A percentile compares a stretch with the other conserved stretches of the same genome.
Evolutionary conservation across 2,113 vertebrate species (phyloP).

Genomic region (Echinops telfairi): DNA sequence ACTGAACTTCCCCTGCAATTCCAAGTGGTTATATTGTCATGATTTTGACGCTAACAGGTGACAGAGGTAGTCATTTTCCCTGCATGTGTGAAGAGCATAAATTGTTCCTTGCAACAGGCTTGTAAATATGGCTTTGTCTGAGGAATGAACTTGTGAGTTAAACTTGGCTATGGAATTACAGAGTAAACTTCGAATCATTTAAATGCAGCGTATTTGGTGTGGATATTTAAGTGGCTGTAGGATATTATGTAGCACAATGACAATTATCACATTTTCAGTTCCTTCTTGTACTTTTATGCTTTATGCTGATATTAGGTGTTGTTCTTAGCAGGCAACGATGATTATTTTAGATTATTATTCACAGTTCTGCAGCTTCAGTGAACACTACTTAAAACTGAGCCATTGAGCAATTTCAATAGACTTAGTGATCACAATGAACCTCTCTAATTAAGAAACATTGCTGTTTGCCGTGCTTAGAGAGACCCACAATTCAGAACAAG

Average conservation of each 20-base stretch:
- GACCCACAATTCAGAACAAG: background rate
- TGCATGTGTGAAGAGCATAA: constrained; percentile 28
- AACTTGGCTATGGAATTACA: constrained; percentile 46
- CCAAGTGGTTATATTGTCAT: background rate
- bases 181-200: constrained; percentile 36
- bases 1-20: constrained; percentile 30
- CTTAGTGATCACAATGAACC: background rate
- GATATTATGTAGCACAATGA: background rate
- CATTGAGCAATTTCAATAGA: constrained; percentile 43
- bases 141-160: constrained; percentile 36
- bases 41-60: constrained; percentile 42
- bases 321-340: background rate
- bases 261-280: background rate
- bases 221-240: background rate
- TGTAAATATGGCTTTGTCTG: constrained; percentile 40
- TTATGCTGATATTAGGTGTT: constrained; percentile 13
- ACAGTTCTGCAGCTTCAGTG: constrained; percentile 26
- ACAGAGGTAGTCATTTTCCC: constrained; percentile 65
- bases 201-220: background rate
- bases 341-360: constrained; percentile 40
- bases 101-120: background rate
- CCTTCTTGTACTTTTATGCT: background rate
- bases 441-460: constrained; percentile 43
- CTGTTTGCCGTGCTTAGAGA: background rate
- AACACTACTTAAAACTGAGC: constrained; percentile 32